Conservation (phyloP, 2,888 invertebrate genomes). For the Congeria kusceri region DNA sequence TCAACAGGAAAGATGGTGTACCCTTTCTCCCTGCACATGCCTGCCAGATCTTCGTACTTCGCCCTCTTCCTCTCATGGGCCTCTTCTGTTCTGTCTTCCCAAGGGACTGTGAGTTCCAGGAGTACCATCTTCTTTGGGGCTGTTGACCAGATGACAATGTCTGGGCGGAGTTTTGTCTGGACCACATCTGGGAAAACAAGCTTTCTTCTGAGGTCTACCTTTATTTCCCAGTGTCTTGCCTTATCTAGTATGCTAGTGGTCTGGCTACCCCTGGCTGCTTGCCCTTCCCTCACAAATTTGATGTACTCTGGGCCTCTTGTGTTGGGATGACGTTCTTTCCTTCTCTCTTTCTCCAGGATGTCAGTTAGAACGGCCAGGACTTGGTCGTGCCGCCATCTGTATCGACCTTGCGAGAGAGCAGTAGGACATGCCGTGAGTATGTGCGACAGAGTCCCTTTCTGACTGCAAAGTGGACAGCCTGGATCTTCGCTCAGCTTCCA, state of each 20-base stretch:
- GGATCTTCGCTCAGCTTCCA: constrained; percentile 26
- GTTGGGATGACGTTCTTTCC: background rate
- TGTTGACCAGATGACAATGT: constrained; percentile 15
- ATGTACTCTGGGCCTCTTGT: background rate
- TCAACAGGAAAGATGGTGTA: constrained; percentile 14
- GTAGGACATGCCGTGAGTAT: background rate
- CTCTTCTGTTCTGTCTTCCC: constrained; percentile 17
- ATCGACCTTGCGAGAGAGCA: constrained; percentile 20
- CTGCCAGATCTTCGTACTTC: constrained; percentile 11
- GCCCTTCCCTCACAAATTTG: constrained; percentile 20
- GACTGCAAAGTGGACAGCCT: constrained; percentile 19
- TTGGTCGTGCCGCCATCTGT: constrained; percentile 31
- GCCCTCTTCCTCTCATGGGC: constrained; percentile 17
- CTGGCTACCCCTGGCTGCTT: constrained; percentile 4
- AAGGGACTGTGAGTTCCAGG: constrained; percentile 20
- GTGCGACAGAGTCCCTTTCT: constrained; percentile 4
- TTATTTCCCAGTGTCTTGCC: background rate
- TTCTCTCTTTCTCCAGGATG: constrained; percentile 13
- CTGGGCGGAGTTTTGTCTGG: constrained; percentile 14
- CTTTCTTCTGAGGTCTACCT: constrained; percentile 1
- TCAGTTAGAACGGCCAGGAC: constrained; percentile 15
- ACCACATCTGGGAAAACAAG: constrained; percentile 1
- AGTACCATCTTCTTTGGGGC: background rate
- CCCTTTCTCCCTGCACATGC: constrained; percentile 5
- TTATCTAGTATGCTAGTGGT: constrained; percentile 2